Percentiles rank a stretch among this genome's conserved stretches.
Conservation (phyloP, 2,888 invertebrate species). For the Drosophila macrospina region DNA sequence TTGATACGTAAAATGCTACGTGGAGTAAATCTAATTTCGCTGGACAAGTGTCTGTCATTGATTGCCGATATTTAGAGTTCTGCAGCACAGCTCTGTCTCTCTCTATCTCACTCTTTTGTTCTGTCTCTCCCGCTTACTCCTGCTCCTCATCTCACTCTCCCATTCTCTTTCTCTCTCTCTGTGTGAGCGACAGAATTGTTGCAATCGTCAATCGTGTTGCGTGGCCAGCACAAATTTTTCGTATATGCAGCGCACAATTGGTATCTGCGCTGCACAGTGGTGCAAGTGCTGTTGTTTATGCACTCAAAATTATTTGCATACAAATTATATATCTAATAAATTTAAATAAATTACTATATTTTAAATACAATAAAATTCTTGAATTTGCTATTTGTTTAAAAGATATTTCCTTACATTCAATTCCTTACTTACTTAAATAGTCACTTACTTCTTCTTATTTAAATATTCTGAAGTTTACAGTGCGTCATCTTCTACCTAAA, state of each 20-base stretch:
- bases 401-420: too few species aligned
- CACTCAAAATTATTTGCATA: not conserved
- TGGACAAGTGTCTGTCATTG: slow-evolving; percentile 81
- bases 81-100: slow-evolving; percentile 40
- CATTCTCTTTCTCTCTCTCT: not conserved
- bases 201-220: slow-evolving; percentile 76
- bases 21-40: slow-evolving; percentile 80
- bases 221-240: slow-evolving; percentile 64
- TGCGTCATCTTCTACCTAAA: too few species aligned
- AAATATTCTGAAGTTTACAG: too few species aligned
- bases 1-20: slow-evolving; percentile 63
- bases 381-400: too few species aligned
- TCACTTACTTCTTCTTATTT: too few species aligned
- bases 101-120: not conserved
- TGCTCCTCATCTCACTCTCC: not conserved
- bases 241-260: slow-evolving; percentile 54
- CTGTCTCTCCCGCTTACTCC: not conserved
- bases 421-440: too few species aligned
- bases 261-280: slow-evolving; percentile 38
- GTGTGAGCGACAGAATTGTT: slow-evolving; percentile 61
- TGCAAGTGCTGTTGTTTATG: not conserved
- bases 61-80: slow-evolving; percentile 74
- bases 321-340: not conserved
- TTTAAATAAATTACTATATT: not conserved
- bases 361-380: too few species aligned